Evolutionary conservation across 1,140 invertebrate genomes (phyloP), one percentile per base, ranked within the genome.

Genomic region (Spodoptera litura): DNA sequence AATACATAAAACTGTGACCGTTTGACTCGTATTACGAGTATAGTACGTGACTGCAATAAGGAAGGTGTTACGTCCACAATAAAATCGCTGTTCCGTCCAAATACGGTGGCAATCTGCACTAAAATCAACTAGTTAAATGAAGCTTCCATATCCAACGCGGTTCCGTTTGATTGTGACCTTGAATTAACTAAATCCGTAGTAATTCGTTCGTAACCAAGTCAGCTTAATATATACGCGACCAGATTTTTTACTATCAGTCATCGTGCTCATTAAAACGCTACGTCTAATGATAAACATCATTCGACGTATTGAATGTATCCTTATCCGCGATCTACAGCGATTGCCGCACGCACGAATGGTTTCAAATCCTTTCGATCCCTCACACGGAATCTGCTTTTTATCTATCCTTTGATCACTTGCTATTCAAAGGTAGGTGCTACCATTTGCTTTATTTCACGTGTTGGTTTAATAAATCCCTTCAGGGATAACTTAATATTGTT

Each of bases 371-470:
- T 76, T 80, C 68, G 61, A 77, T 76, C 80, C 80, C 73, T 78
- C 55, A 68, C 66, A 56, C 76, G 58, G 27, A 71, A 55, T 72
- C 38, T 55, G 55, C 53, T 51, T 61, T 78, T 78, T 78, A 78
- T 84, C 75, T 77, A 81, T 89, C 83, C 83, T 85, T 83, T 88
- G 84, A 90, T 91, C 87, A 83, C 77, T 61, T 27, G 62, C 66
- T 61, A 70, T 78, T 73, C 77, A 72, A 72, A 78, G 77, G 52
- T 68, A 76, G 49, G 51, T 44, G 38, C 44, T 76, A 72, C 53
- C 76, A 78, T 78, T 71, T 53, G 52, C 66, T 75, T 52, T 38
- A 75, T 75, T 68, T 62, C 38, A 13, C 27, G 55, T 58, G 11
- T 73, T 38, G 31, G 12, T 51, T 73, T 64, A 53, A 53, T 20